Evolutionary conservation across 2,888 invertebrate genomes (phyloP).

Genomic region (Chromoteleia sp.): DNA sequence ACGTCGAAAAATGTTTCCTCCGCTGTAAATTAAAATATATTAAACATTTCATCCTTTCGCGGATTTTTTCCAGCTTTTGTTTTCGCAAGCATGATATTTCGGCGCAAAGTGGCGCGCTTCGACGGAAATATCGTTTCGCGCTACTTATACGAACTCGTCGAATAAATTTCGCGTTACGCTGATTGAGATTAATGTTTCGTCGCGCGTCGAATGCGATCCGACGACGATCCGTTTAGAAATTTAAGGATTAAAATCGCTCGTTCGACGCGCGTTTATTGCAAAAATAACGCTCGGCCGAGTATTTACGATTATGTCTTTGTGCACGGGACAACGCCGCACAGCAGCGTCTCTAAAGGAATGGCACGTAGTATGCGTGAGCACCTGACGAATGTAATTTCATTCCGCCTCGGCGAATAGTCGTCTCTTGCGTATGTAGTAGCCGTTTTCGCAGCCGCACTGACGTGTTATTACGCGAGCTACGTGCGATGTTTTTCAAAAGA

Average conservation of each 20-base stretch:
- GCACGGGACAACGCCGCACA: constrained; percentile 17
- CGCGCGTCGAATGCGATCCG: not conserved
- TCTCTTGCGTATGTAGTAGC: constrained; percentile 64
- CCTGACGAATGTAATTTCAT: constrained; percentile 70
- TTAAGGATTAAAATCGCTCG: not conserved
- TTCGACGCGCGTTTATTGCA: no score
- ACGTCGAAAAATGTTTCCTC: constrained; percentile 3
- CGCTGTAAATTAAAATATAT: constrained; percentile 38
- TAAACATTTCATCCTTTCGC: constrained; percentile 1
- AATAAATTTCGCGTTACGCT: not conserved
- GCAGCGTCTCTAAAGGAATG: constrained; percentile 39
- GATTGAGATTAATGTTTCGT: no score
- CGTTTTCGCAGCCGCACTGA: constrained; percentile 67
- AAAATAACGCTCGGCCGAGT: not conserved
- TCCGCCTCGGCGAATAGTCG: constrained; percentile 55
- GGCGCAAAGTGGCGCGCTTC: no score
- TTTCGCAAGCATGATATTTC: no score
- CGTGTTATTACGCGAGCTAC: constrained; percentile 70
- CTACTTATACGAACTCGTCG: not conserved
- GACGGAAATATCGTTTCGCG: no score
- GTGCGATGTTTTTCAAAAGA: constrained; percentile 71
- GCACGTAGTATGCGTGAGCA: constrained; percentile 47
- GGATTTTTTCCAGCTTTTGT: no score
- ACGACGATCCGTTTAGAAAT: not conserved
- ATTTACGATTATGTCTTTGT: constrained; percentile 27